Percentiles rank a stretch among this genome's conserved stretches.
These are phyloP conservation scores for Neopelma chrysocephalum DNA, from an alignment of 2,797 vertebrate genomes.

Conservation along the genomic window DNA sequence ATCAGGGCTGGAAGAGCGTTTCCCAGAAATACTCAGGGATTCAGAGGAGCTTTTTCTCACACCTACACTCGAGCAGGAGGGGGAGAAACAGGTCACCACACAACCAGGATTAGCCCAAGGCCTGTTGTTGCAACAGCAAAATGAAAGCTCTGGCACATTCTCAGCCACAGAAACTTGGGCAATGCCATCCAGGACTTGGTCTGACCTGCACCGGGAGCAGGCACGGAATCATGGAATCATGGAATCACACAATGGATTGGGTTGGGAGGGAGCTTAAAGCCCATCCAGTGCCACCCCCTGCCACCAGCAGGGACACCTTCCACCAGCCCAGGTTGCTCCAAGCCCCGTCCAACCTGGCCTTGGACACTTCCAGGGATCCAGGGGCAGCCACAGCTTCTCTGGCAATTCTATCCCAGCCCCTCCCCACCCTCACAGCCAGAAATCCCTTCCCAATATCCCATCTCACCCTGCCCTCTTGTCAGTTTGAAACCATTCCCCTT, in stretches of 20 bases:
- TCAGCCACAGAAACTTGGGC: not conserved
- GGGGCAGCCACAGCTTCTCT: not conserved
- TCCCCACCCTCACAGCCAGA: not conserved
- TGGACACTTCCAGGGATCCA: not conserved
- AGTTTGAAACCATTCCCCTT: not conserved
- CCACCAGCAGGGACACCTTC: not conserved
- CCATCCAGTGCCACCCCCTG: not conserved
- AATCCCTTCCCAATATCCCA: not conserved
- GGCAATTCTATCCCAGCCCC: not conserved
- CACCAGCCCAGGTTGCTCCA: not conserved
- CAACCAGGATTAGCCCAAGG: not conserved
- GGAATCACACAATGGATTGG: not conserved
- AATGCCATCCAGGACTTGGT: not conserved
- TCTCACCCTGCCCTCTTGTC: not conserved
- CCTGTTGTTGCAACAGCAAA: not conserved
- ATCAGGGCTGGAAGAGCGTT: not conserved
- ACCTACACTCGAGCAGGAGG: not conserved
- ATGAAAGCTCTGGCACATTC: constrained; percentile 20
- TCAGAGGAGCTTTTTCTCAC: not conserved
- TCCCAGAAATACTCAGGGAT: not conserved
- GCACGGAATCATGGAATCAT: not conserved
- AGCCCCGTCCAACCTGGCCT: not conserved
- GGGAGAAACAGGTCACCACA: not conserved
- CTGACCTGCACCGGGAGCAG: not conserved
- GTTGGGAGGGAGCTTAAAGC: not conserved